These are phyloP conservation scores for Drosophila ambigua DNA, from an alignment of 1,140 invertebrate species.

Conservation along the genomic window DNA sequence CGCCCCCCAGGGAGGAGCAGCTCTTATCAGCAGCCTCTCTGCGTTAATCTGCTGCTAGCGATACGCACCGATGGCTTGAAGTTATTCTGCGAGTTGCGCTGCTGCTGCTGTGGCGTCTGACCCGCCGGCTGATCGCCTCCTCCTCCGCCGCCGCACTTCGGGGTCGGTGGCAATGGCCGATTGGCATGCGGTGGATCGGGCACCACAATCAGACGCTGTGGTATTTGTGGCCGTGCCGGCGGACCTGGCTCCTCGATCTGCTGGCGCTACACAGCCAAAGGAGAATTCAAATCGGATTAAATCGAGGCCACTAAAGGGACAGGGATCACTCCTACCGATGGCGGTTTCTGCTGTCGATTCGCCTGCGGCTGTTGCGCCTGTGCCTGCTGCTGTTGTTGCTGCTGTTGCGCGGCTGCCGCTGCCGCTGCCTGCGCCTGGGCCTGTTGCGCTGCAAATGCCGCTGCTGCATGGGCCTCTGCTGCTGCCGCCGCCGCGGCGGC, in stretches of 20 bases:
- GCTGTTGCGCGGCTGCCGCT: conserved; percentile 84
- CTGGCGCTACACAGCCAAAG: conserved; percentile 78
- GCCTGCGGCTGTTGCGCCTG: conserved; percentile 84
- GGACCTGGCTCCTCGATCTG: conserved; percentile 91
- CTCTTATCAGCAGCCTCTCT: neutral
- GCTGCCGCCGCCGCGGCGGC: conserved; percentile 73
- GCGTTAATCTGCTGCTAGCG: conserved; percentile 24
- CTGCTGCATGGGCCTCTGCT: conserved; percentile 68
- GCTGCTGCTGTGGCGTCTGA: conserved; percentile 87
- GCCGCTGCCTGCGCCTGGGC: conserved; percentile 60
- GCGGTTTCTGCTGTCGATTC: conserved; percentile 83
- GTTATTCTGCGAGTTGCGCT: conserved; percentile 90
- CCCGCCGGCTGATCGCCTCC: conserved; percentile 74
- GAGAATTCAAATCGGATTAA: neutral
- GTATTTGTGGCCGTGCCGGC: conserved; percentile 92
- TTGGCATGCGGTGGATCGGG: conserved; percentile 86
- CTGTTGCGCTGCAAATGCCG: conserved; percentile 78
- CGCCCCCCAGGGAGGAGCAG: conserved; percentile 11
- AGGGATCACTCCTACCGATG: conserved; percentile 60
- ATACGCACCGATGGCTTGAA: conserved; percentile 92
- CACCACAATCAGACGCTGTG: conserved; percentile 93
- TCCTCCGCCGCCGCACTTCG: conserved; percentile 79
- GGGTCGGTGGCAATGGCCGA: conserved; percentile 94
- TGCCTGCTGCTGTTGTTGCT: conserved; percentile 83
- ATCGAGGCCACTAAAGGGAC: neutral